Percentiles rank a stretch among this genome's conserved stretches.
Evolutionary conservation across 2,797 vertebrate genomes (phyloP).

Genomic region (Petrocephalus schoutedeni): DNA sequence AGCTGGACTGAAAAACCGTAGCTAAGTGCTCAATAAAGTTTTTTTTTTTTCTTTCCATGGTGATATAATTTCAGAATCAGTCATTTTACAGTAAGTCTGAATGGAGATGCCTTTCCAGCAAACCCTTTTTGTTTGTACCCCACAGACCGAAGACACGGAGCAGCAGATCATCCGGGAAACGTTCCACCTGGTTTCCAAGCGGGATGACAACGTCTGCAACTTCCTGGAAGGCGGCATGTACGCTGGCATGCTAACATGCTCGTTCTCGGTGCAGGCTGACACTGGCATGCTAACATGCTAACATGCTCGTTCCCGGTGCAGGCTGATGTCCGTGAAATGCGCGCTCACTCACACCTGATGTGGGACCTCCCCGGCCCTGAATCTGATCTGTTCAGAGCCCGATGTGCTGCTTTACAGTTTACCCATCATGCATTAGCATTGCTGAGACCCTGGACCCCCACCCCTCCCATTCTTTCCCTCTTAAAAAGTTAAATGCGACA

Average conservation of each 20-base stretch:
- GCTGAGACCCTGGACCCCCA: background rate
- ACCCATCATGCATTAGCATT: background rate
- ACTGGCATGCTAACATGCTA: slow-evolving; percentile 43
- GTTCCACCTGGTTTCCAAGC: slow-evolving; percentile 94
- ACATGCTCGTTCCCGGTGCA: background rate
- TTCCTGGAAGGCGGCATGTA: slow-evolving; percentile 97
- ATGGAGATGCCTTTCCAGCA: background rate
- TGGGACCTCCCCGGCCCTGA: background rate
- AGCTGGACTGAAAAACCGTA: background rate
- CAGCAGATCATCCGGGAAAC: slow-evolving; percentile 99
- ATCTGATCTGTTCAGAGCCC: background rate
- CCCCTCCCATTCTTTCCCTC: background rate
- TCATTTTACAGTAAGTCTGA: background rate
- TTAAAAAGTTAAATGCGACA: background rate
- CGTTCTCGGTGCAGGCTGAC: background rate
- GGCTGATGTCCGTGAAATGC: background rate
- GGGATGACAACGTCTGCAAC: slow-evolving; percentile 97
- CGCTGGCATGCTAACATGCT: slow-evolving; percentile 50
- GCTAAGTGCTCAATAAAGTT: background rate
- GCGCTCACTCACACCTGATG: background rate
- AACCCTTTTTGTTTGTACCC: background rate
- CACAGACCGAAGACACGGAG: slow-evolving; percentile 91
- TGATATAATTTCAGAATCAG: background rate
- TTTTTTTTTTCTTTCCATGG: background rate
- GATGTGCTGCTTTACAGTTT: background rate